Evolutionary conservation across 2,888 invertebrate species (phyloP).

Genomic region (Amiota mariae): DNA sequence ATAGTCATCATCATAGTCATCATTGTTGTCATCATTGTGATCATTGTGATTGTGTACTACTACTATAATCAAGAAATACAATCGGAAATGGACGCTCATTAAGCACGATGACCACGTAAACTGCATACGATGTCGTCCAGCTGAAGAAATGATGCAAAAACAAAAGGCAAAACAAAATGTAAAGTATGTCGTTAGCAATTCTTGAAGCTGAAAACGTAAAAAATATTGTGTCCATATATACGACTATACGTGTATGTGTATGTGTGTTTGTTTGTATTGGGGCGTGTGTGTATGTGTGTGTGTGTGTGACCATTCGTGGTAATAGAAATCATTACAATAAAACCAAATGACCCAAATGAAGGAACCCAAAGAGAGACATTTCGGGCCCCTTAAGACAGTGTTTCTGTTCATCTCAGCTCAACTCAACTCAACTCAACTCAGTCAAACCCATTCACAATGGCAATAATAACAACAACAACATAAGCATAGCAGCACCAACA

Average conservation of each 20-base stretch:
- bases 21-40: slow-evolving; percentile 11
- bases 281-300: not conserved
- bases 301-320: slow-evolving; percentile 46
- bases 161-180: slow-evolving; percentile 9
- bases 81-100: slow-evolving; percentile 65
- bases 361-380: slow-evolving; percentile 60
- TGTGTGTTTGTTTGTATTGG: not conserved
- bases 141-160: not conserved
- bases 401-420: no score
- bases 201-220: slow-evolving; percentile 6
- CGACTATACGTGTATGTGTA: not conserved
- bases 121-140: slow-evolving; percentile 39
- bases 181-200: slow-evolving; percentile 25
- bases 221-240: slow-evolving; percentile 6
- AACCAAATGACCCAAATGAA: slow-evolving; percentile 58
- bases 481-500: no score
- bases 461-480: not conserved
- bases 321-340: slow-evolving; percentile 67
- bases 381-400: slow-evolving; percentile 44
- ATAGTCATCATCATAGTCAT: no score
- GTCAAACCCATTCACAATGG: slow-evolving; percentile 9
- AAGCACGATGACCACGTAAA: slow-evolving; percentile 62
- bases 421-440: no score
- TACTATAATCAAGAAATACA: slow-evolving; percentile 60
- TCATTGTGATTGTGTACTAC: no score